Evolutionary conservation across 2,113 vertebrate species (phyloP), one percentile per base, ranked within the genome.

Genomic region (Thryonomys swinderianus): DNA sequence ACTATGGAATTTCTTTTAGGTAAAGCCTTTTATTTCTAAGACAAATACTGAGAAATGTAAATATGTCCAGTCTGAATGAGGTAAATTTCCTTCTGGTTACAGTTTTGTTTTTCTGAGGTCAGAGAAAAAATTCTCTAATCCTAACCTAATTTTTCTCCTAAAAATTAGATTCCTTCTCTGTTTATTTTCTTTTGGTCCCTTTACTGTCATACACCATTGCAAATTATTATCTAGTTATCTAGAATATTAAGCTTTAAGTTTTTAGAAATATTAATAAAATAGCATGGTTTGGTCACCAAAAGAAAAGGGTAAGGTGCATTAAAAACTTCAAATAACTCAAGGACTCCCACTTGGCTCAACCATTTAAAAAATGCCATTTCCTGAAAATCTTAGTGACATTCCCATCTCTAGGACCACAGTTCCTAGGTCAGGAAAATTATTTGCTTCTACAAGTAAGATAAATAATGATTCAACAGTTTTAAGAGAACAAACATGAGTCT

Each of bases 271-370:
- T 87, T 79, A 74, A 62, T 76, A 90, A 64, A 20, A 82, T 78
- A 74, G 42, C 53, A 45, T 27, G 7, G 27, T 89, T 82, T 32
- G 17, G 17, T 27, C 18, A 87, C 83, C 23, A 32, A 83, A 51
- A 67, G 45, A 61, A 61, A 76, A 64, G 53, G 37, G 64, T 93
- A 27, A 87, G 45, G 25, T 61, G 25, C 59, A 85, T 84, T 81
- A 62, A 79, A 88, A 93, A 55, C 14, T 61, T 93, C 25, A 85
- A 91, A 90, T 93, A 85, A 57, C 79, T 95, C 71, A 85, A 95
- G 76, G 87, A 88, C 57, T 45, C 57, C 34, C 48, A 80, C 96
- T 93, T 88, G 66, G 89, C 51, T 69, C 42, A 69, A 23, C 6
- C 62, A 61, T 61, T 85, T 67, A 67, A 67, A 79, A 61, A 13